Percentiles rank a stretch among this genome's conserved stretches.
Conservation (phyloP, 1,140 invertebrate species). For the Druon quercuslanigerum region DNA sequence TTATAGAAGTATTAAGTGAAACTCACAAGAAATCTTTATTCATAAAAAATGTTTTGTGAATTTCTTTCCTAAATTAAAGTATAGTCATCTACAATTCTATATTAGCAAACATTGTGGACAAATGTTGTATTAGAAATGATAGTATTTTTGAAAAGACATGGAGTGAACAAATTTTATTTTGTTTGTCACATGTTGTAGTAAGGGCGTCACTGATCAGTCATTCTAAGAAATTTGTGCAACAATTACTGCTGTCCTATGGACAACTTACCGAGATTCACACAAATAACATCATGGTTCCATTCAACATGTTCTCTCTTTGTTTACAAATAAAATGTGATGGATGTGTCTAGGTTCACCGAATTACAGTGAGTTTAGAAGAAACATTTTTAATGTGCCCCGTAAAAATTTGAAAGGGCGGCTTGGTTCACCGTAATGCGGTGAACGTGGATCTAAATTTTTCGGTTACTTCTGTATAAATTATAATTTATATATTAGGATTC, state of each 20-base stretch:
- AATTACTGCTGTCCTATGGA: neutral
- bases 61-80: no score
- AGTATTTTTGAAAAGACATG: neutral
- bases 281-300: neutral
- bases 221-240: neutral
- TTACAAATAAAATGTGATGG: neutral
- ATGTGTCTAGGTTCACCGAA: neutral
- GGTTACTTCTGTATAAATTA: no score
- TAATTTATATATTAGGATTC: no score
- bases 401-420: no score
- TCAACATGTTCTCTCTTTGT: neutral
- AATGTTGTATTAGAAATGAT: neutral
- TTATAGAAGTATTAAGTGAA: no score
- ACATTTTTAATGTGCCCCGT: neutral
- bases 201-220: neutral
- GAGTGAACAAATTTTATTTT: neutral
- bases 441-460: no score
- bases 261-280: neutral
- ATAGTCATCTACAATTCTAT: no score
- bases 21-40: no score
- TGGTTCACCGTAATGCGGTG: no score
- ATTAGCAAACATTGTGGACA: neutral
- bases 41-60: no score
- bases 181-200: neutral
- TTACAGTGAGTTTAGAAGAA: neutral